A percentile compares a stretch with the other conserved stretches of the same genome.
phyloP scores from a whole-genome alignment of 2,113 vertebrate genomes.

The Diadophis punctatus region DNA sequence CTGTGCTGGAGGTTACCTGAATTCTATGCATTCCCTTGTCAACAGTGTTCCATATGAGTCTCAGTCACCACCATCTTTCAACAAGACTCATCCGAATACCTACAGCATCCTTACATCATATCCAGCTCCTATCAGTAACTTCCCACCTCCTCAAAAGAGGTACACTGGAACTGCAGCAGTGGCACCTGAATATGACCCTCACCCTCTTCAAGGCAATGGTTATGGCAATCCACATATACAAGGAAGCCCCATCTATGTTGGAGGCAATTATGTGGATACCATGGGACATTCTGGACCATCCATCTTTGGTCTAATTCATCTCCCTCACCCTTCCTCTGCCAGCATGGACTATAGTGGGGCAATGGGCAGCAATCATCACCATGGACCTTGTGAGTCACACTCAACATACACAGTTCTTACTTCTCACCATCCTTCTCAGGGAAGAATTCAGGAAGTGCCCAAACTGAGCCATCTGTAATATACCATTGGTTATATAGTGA shows the following conservation, averaged over 20 bases:
- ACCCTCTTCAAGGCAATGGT: constrained; percentile 88
- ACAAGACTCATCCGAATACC: constrained; percentile 87
- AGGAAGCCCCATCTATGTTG: constrained; percentile 93
- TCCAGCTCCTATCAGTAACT: constrained; percentile 83
- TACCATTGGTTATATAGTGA: constrained; percentile 64
- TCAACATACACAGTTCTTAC: constrained; percentile 97
- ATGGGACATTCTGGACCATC: constrained; percentile 87
- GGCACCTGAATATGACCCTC: constrained; percentile 90
- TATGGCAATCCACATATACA: constrained; percentile 93
- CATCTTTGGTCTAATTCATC: constrained; percentile 91
- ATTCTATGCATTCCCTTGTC: constrained; percentile 96
- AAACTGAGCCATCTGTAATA: constrained; percentile 96
- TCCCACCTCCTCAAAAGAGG: constrained; percentile 90
- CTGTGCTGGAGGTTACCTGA: constrained; percentile 90
- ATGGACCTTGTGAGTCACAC: constrained; percentile 89
- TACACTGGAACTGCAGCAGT: constrained; percentile 83
- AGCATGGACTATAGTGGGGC: constrained; percentile 93
- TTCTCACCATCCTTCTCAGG: constrained; percentile 96
- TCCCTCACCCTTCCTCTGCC: constrained; percentile 83
- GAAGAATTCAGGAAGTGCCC: constrained; percentile 99
- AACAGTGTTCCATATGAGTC: constrained; percentile 92
- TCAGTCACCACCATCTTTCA: constrained; percentile 90
- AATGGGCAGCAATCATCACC: constrained; percentile 90
- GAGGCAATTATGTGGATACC: constrained; percentile 92
- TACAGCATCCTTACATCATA: constrained; percentile 89